phyloP scores from a whole-genome alignment of 2,888 invertebrate species.

The Ornithoptera alexandrae region DNA sequence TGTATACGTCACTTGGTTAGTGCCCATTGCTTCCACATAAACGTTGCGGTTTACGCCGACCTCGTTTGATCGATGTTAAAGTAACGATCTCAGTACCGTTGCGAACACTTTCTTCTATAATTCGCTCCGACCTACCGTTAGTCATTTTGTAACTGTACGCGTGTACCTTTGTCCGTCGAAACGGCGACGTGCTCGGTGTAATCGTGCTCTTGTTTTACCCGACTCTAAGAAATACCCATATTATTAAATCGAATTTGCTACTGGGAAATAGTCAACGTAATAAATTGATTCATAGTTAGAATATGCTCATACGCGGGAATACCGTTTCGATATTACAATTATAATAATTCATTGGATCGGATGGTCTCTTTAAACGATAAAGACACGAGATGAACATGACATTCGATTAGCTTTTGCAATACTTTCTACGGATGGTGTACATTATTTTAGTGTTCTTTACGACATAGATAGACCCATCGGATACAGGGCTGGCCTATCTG shows the following conservation, averaged over 20 bases:
- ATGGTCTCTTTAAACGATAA: too few species aligned
- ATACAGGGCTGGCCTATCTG: too few species aligned
- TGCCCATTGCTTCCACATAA: not conserved
- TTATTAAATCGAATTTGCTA: slow-evolving; percentile 2
- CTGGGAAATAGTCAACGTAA: slow-evolving; percentile 7
- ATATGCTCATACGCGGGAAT: slow-evolving; percentile 5
- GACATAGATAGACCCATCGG: too few species aligned
- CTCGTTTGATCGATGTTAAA: slow-evolving; percentile 55
- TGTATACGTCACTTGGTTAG: not conserved
- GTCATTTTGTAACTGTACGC: slow-evolving; percentile 33
- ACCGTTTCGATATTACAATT: slow-evolving; percentile 1
- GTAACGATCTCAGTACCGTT: slow-evolving; percentile 67
- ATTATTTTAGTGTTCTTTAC: too few species aligned
- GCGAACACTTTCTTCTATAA: slow-evolving; percentile 55
- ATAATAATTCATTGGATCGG: too few species aligned
- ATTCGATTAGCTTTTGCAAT: too few species aligned
- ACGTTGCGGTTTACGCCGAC: slow-evolving; percentile 44
- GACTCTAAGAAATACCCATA: slow-evolving; percentile 2
- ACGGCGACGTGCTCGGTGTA: slow-evolving; percentile 23
- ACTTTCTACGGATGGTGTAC: too few species aligned
- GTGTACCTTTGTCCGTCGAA: slow-evolving; percentile 25
- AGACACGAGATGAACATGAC: too few species aligned
- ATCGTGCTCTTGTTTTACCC: slow-evolving; percentile 11
- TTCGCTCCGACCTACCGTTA: slow-evolving; percentile 40
- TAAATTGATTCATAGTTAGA: slow-evolving; percentile 15